Conservation (phyloP, 2,113 vertebrate species). For the Furnarius figulus region DNA sequence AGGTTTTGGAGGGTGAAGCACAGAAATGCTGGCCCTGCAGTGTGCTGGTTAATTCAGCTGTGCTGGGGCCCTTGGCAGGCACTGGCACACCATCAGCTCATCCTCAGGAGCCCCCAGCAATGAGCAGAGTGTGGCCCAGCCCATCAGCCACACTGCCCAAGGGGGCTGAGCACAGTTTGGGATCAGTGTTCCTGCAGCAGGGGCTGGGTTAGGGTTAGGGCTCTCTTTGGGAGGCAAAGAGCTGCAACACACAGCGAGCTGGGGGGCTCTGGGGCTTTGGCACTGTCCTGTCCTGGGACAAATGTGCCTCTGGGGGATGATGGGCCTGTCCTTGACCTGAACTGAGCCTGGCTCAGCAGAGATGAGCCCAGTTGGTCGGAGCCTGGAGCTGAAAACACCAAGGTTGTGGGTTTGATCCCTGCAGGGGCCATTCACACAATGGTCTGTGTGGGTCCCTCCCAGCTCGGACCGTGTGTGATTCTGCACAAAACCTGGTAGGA, state of each 20-base stretch:
- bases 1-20: not conserved
- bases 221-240: not conserved
- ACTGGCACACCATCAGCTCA: rapidly evolving
- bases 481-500: not conserved
- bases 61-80: not conserved
- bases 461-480: not conserved
- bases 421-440: not conserved
- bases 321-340: not conserved
- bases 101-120: not conserved
- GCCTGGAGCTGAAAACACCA: not conserved
- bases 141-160: no score
- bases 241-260: not conserved
- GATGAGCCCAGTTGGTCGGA: not conserved
- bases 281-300: not conserved
- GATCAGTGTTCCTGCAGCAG: not conserved
- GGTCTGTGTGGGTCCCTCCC: not conserved
- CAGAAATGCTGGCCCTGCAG: not conserved
- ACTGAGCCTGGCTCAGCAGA: not conserved
- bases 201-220: not conserved
- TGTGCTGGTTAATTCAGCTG: not conserved
- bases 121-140: not conserved
- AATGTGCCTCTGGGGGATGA: not conserved
- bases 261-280: not conserved
- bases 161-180: not conserved
- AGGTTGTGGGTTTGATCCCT: not conserved